phyloP scores from a whole-genome alignment of 2,888 invertebrate species.

The Andrena flavipes region DNA sequence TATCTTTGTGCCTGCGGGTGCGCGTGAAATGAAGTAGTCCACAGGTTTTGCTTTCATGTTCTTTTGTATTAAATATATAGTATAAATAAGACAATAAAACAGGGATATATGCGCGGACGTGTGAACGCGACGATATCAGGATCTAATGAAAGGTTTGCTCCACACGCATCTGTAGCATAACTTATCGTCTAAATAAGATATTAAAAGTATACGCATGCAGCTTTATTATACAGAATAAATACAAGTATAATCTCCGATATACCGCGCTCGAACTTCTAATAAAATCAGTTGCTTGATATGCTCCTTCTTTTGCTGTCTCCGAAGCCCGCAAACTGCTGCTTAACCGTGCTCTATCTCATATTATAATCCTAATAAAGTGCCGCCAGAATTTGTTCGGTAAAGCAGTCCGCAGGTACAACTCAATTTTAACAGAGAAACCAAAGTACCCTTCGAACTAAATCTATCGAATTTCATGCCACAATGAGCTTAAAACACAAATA shows the following conservation, averaged over 20 bases:
- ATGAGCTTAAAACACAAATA: too few species aligned
- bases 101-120: conserved; percentile 23
- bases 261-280: conserved; percentile 8
- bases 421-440: too few species aligned
- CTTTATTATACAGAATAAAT: conserved; percentile 30
- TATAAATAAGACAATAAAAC: conserved; percentile 52
- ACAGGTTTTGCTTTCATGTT: conserved; percentile 15
- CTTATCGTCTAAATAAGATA: conserved; percentile 23
- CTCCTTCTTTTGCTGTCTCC: neutral
- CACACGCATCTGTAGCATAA: conserved; percentile 24
- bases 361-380: too few species aligned
- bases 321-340: too few species aligned
- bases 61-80: conserved; percentile 59
- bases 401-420: too few species aligned
- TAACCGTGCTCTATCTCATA: too few species aligned
- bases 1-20: neutral
- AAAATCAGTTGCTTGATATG: neutral
- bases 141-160: conserved; percentile 6
- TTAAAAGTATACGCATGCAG: conserved; percentile 11
- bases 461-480: too few species aligned
- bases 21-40: conserved; percentile 15
- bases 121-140: conserved; percentile 18
- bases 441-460: too few species aligned
- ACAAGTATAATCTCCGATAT: conserved; percentile 9
- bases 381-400: too few species aligned